Conservation (phyloP, 2,888 invertebrate genomes). For the Aquatica leii region DNA sequence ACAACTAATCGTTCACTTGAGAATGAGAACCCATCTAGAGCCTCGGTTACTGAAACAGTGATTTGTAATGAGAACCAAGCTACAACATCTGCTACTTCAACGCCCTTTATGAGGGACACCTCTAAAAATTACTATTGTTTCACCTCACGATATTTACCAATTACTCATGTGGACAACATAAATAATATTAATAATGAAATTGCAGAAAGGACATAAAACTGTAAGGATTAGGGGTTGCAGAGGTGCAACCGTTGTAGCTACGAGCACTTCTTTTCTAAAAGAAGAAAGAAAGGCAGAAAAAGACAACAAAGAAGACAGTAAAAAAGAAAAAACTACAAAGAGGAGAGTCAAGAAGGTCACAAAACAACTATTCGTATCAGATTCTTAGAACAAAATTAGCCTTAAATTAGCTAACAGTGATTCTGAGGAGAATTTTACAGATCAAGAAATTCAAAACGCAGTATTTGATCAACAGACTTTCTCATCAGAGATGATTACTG, state of each 20-base stretch:
- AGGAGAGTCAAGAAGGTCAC: background rate
- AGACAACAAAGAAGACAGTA: too few species aligned
- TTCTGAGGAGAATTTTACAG: background rate
- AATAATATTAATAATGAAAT: background rate
- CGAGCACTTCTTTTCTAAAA: too few species aligned
- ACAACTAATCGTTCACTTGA: background rate
- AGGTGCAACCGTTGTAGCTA: background rate
- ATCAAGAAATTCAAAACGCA: too few species aligned
- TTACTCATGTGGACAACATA: background rate
- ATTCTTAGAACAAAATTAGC: background rate
- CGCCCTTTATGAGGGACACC: background rate
- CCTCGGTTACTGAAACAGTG: background rate
- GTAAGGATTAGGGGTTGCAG: background rate
- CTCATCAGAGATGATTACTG: background rate
- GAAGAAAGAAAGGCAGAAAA: too few species aligned
- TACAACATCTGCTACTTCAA: constrained; percentile 1
- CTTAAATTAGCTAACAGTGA: too few species aligned
- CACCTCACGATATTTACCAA: background rate
- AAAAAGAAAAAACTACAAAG: too few species aligned
- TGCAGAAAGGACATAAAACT: background rate
- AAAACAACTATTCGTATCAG: background rate
- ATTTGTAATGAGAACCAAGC: constrained; percentile 1
- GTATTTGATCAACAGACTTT: background rate
- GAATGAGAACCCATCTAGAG: too few species aligned
- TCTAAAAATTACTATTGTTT: background rate